Conservation (phyloP, 2,888 invertebrate genomes). For the Lycia hirtaria region DNA sequence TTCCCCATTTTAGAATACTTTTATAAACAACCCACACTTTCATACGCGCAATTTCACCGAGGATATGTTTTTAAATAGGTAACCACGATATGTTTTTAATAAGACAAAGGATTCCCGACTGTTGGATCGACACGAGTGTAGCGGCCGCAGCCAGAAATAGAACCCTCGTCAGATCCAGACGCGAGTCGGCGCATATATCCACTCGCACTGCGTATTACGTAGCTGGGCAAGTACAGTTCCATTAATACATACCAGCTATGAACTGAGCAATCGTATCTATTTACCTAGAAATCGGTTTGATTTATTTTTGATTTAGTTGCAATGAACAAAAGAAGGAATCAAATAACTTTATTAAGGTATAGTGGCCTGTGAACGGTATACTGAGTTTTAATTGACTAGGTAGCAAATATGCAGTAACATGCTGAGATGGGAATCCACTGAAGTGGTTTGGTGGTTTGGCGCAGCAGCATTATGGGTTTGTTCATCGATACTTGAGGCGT, state of each 20-base stretch:
- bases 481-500: no score
- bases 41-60: slow-evolving; percentile 57
- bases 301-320: no score
- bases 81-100: slow-evolving; percentile 70
- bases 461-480: no score
- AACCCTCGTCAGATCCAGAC: slow-evolving; percentile 75
- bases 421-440: no score
- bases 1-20: slow-evolving; percentile 82
- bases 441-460: no score
- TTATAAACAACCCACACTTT: slow-evolving; percentile 73
- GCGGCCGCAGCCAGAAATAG: slow-evolving; percentile 74
- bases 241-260: neutral
- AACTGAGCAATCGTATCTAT: no score
- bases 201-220: slow-evolving; percentile 33
- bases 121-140: slow-evolving; percentile 65
- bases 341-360: no score
- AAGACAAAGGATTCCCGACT: slow-evolving; percentile 80
- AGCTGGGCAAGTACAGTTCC: slow-evolving; percentile 23
- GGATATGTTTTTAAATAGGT: slow-evolving; percentile 67
- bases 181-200: slow-evolving; percentile 58
- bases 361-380: no score
- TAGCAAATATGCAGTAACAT: no score
- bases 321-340: no score
- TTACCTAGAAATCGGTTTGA: no score
- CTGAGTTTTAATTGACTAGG: no score